Base-by-base conservation (phyloP, 1,140 invertebrate genomes). In the Bombus pyrosoma region DNA sequence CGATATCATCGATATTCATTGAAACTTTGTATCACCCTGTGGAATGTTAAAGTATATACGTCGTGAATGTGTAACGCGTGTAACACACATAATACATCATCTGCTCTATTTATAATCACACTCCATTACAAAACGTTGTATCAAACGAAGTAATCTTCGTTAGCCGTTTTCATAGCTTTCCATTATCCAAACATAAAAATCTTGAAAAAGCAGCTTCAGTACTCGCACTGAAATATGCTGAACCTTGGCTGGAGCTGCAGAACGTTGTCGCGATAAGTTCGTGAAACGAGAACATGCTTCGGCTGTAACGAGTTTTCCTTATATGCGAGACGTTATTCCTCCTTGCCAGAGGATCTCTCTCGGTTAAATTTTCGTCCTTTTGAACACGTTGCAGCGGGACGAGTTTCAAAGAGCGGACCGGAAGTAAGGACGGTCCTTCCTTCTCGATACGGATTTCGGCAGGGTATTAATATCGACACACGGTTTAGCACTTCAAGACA, bases 391-490 rank as follows among this genome's bases (percentile, higher is more conserved):
- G n/a, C 47, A 47, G n/a, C 6, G 25, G 53, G 8, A n/a, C 53
- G 43, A 34, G 32, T 68, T 82, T 28, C 75, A 57, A 37, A 53
- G 47, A 86, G 32, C 57, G 32, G 47, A 22, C 3, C 53, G 57
- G 43, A 82, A 81, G 75, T 78, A 37, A 83, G 57, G 75, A 88
- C 72, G 57, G 32, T 12, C 68, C 34, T 37, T n/a, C 34, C 62
- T 81, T 68, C 79, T 34, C 34, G 69, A 76, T 69, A 59, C 34
- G 62, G 53, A 62, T 72, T 59, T 82, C 28, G 62, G 32, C 22
- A n/a, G 8, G 39, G 53, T 86, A 81, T 89, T 89, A 89, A 89
- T 89, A 89, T 82, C 87, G 75, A 86, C 87, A 86, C 74, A n/a
- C 57, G 69, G 41, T 89, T 86, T 88, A 89, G 39, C 69, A 39